phyloP scores from a whole-genome alignment of 2,888 invertebrate genomes.

The Margaritifera margaritifera region DNA sequence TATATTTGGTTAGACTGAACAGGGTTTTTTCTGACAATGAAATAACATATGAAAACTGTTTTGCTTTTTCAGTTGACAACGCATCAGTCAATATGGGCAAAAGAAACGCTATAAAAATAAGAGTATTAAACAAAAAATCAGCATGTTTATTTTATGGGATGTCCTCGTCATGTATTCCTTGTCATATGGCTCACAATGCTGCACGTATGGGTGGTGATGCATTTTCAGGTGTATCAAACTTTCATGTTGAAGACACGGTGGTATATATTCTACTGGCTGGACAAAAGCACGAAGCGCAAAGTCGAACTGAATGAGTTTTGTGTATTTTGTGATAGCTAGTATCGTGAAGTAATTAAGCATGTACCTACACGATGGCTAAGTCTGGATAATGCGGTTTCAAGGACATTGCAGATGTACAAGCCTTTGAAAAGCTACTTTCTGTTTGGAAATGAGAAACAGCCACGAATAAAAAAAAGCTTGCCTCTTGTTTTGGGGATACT shows the following conservation, averaged over 20 bases:
- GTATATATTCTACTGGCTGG: slow-evolving; percentile 8
- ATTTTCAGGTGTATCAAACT: slow-evolving; percentile 3
- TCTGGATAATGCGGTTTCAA: too few species aligned
- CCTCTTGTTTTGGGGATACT: too few species aligned
- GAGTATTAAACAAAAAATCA: slow-evolving; percentile 9
- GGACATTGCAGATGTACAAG: too few species aligned
- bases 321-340: slow-evolving; percentile 1
- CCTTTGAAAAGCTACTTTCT: too few species aligned
- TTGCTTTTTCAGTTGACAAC: slow-evolving; percentile 15
- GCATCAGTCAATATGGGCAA: slow-evolving; percentile 12
- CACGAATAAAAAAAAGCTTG: too few species aligned
- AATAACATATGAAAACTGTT: slow-evolving; percentile 14
- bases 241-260: too few species aligned
- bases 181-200: slow-evolving; percentile 14
- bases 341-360: too few species aligned
- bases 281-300: slow-evolving; percentile 8
- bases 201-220: neutral
- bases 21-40: slow-evolving; percentile 1
- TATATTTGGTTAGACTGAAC: slow-evolving; percentile 7
- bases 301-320: slow-evolving; percentile 12
- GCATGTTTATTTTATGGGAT: slow-evolving; percentile 9
- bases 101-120: slow-evolving; percentile 7
- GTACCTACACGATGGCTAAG: too few species aligned
- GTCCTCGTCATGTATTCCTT: too few species aligned
- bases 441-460: too few species aligned